Evolutionary conservation across 92 coral and sea anemone species (phyloP), one percentile per base, ranked within the genome.

Genomic region (Hydrozoanthus gracilis): DNA sequence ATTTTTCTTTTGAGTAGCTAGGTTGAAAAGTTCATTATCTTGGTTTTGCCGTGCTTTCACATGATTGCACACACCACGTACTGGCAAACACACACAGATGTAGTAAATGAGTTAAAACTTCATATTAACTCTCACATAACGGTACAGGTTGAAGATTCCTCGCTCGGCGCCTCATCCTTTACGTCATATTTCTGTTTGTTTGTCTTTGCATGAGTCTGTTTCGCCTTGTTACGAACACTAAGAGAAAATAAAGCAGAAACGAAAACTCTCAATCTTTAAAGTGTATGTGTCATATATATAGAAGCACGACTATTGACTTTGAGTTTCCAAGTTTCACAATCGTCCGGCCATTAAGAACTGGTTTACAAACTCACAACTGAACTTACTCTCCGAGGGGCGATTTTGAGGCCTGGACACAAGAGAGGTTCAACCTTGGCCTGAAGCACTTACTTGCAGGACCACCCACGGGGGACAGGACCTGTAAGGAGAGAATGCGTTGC

Each of bases 311-410:
- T 27, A 27, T 2, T 0, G 1, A 27, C 39, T 0, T 27, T 27
- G 39, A 27, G 2, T 27, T 0, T 17, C 4, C 1, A 10, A 60
- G 66, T 27, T 54, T 54, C 13, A 16, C 15, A 12, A 16, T 12
- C 15, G 70, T 64, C 44, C 10, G 27, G 46, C 11, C 73, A 68
- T 18, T 27, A 1, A 8, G 27, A 68, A 68, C 9, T 15, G 10
- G 8, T 18, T 68, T 2, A 68, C 17, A 4, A 13, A 68, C 4
- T 39, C 39, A 68, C 45, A 72, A 12, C 1, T 12, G 20, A 27
- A 47, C 85, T 80, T 48, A 80, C 85, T 65, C 85, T 65, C 73
- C 17, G 74, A 64, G 85, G 6, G 85, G 85, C 13, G 85, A 80
- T 15, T 47, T 60, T 4, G 72, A 10, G 51, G 74, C 62, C 16